Evolutionary conservation across 2,797 vertebrate genomes (phyloP).

Genomic region (Antrozous pallidus): DNA sequence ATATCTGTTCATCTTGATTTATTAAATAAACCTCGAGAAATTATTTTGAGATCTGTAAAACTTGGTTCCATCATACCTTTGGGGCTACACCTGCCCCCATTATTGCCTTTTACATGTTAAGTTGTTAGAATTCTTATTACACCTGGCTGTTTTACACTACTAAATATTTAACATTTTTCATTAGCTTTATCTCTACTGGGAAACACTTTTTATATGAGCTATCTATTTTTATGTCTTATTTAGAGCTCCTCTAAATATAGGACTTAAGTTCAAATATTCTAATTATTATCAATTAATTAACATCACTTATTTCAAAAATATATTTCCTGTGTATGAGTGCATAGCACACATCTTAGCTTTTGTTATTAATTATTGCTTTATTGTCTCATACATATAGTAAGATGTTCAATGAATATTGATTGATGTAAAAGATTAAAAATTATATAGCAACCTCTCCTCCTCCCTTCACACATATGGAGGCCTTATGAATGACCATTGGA

Average conservation of each 20-base stretch:
- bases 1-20: neutral
- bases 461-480: neutral
- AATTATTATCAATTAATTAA: neutral
- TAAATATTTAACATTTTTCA: neutral
- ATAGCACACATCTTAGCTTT: neutral
- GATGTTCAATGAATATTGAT: neutral
- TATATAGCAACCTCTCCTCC: neutral
- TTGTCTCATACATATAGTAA: neutral
- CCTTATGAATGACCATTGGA: neutral
- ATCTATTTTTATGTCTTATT: neutral
- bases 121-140: neutral
- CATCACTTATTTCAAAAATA: neutral
- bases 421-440: neutral
- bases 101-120: neutral
- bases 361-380: neutral
- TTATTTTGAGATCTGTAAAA: neutral
- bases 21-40: neutral
- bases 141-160: fast-evolving
- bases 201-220: neutral
- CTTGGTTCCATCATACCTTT: neutral
- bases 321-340: neutral
- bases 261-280: neutral
- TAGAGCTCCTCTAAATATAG: neutral
- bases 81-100: neutral
- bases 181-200: neutral